phyloP scores from a whole-genome alignment of 2,797 vertebrate genomes.

The Denticeps clupeoides region DNA sequence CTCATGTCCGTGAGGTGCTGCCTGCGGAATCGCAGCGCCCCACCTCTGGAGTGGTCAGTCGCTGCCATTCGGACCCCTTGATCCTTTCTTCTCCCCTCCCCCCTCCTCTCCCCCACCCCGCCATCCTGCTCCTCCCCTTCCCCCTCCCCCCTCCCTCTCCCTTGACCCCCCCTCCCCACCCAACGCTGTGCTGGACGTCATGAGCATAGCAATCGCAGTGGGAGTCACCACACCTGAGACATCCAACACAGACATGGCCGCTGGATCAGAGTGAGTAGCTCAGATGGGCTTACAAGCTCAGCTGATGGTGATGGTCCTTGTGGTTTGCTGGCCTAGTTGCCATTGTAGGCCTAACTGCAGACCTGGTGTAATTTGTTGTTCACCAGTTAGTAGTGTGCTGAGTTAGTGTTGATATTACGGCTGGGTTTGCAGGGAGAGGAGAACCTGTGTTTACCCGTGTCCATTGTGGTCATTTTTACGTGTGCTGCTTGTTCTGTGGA shows the following conservation, averaged over 20 bases:
- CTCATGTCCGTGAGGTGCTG: constrained; percentile 92
- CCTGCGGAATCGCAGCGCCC: constrained; percentile 81
- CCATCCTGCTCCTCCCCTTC: constrained; percentile 65
- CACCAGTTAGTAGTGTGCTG: too few species aligned
- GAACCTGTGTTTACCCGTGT: too few species aligned
- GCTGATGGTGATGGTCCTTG: too few species aligned
- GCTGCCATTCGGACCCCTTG: constrained; percentile 82
- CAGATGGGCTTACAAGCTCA: background rate
- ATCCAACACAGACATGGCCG: constrained; percentile 99
- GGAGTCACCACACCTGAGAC: constrained; percentile 99
- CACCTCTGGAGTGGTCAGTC: constrained; percentile 81
- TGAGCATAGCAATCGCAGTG: constrained; percentile 99
- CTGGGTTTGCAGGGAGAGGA: too few species aligned
- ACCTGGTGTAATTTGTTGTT: too few species aligned
- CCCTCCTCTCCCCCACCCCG: constrained; percentile 54
- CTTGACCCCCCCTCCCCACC: constrained; percentile 69
- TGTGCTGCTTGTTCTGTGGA: too few species aligned
- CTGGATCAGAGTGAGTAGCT: constrained; percentile 91
- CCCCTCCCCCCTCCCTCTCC: constrained; percentile 42
- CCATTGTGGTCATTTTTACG: too few species aligned
- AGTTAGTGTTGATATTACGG: too few species aligned
- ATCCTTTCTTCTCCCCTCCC: constrained; percentile 70
- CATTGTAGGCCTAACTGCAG: too few species aligned
- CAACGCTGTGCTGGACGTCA: constrained; percentile 89
- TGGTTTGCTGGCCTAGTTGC: too few species aligned